Evolutionary conservation across 2,797 vertebrate species (phyloP).

Genomic region (Neosalanx taihuensis): DNA sequence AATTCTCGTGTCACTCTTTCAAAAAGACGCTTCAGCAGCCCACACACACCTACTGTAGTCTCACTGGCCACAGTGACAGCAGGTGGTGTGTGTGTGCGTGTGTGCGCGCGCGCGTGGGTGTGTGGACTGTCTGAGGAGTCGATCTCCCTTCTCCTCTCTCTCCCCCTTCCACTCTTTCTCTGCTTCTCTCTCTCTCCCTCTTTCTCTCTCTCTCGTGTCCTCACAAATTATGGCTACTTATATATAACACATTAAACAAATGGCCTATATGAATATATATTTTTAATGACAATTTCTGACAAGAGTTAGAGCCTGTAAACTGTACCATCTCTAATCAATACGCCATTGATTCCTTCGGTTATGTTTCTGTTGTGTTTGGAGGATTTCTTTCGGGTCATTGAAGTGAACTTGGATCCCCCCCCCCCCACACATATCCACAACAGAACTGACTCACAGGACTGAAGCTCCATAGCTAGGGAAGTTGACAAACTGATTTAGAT

Average conservation of each 20-base stretch:
- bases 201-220: constrained; percentile 44
- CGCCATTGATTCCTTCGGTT: constrained; percentile 60
- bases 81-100: constrained; percentile 9
- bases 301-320: constrained; percentile 68
- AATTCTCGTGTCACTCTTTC: constrained; percentile 58
- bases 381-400: constrained; percentile 54
- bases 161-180: constrained; percentile 60
- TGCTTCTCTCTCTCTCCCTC: constrained; percentile 38
- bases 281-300: constrained; percentile 75
- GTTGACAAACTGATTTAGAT: background rate
- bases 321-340: constrained; percentile 63
- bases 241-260: constrained; percentile 61
- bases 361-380: constrained; percentile 38
- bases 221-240: constrained; percentile 61
- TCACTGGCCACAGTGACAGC: constrained; percentile 59
- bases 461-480: constrained; percentile 16
- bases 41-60: constrained; percentile 59
- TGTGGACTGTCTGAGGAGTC: constrained; percentile 53
- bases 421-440: constrained; percentile 5
- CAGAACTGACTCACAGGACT: constrained; percentile 25
- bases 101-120: constrained; percentile 23
- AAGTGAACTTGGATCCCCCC: constrained; percentile 54
- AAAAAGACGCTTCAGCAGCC: constrained; percentile 19
- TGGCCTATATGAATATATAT: constrained; percentile 71
- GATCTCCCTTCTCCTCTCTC: constrained; percentile 59